Base-by-base conservation (phyloP, 2,113 vertebrate species). In the Ceyx margarethae region DNA sequence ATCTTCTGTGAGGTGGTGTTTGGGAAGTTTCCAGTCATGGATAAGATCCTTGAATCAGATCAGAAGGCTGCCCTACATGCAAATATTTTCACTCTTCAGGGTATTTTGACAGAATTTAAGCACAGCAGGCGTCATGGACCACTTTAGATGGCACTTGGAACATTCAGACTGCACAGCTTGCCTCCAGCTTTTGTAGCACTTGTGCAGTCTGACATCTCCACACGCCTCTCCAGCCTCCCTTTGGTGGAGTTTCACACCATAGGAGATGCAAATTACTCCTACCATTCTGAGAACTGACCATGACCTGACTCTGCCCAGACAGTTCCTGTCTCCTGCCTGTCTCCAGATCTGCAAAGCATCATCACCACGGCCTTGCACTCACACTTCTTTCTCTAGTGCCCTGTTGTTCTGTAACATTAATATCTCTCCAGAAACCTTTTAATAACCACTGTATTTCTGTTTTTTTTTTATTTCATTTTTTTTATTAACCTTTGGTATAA, bases 181-280 rank as follows among this genome's bases (percentile, higher is more conserved):
- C 28, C 73, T 72, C 28, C 28, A 67, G 31, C 12, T 56, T 79
- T 46, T 33, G 20, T 66, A 85, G 48, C 37, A 11, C 15, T 21
- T 21, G 31, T 0, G 0, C 14, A 69, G 23, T 21, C 48, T 51
- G 17, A 8, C 46, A 21, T 37, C 15, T n/a, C 42, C 18, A 20
- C 6, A 0, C 13, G 21, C 14, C 17, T 65, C 42, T 69, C 50
- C 2, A 0, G 35, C 9, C 15, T 79, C 45, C 33, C 9, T 28
- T 46, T 7, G 0, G 23, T 26, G 25, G 19, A 33, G n/a, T 48
- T 75, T 62, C 48, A 68, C 2, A 37, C n/a, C 19, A 37, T 0
- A 0, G 29, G 25, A 62, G 28, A 56, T 22, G 33, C 78, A 77
- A 69, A 65, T 45, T 56, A 35, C 3, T n/a, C 19, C 26, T 50